Percentiles rank a stretch among this genome's conserved stretches.
phyloP scores from a whole-genome alignment of 2,113 vertebrate species.

The Coryphaenoides rupestris region DNA sequence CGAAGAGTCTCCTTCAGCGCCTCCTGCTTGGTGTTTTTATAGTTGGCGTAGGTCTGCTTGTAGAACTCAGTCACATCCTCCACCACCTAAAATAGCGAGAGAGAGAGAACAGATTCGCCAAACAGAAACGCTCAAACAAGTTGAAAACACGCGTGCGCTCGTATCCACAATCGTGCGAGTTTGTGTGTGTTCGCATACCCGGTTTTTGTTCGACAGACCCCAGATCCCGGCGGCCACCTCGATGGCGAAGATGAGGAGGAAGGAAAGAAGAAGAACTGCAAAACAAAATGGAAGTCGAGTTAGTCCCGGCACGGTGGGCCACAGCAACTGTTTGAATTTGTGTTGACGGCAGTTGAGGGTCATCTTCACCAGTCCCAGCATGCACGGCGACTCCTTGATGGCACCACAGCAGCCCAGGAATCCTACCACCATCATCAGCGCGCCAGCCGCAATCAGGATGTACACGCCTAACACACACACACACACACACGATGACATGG shows the following conservation, averaged over 20 bases:
- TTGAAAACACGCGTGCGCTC: background rate
- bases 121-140: background rate
- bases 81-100: slow-evolving; percentile 68
- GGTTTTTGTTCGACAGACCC: slow-evolving; percentile 85
- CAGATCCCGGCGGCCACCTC: slow-evolving; percentile 92
- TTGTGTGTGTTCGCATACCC: slow-evolving; percentile 63
- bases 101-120: slow-evolving; percentile 15
- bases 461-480: slow-evolving; percentile 79
- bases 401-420: slow-evolving; percentile 97
- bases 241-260: slow-evolving; percentile 88
- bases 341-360: no score
- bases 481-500: slow-evolving; percentile 8
- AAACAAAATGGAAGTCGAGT: background rate
- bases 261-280: slow-evolving; percentile 96
- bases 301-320: no score
- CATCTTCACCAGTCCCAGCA: slow-evolving; percentile 90
- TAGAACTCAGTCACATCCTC: slow-evolving; percentile 82
- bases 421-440: slow-evolving; percentile 93
- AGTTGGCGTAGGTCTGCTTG: slow-evolving; percentile 73
- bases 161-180: background rate
- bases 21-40: slow-evolving; percentile 51
- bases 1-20: slow-evolving; percentile 76
- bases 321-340: no score
- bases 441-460: slow-evolving; percentile 88
- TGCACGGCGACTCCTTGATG: slow-evolving; percentile 89